A percentile compares a stretch with the other conserved stretches of the same genome.
Evolutionary conservation across 2,113 vertebrate genomes (phyloP).

Genomic region (Lepisosteus osseus): DNA sequence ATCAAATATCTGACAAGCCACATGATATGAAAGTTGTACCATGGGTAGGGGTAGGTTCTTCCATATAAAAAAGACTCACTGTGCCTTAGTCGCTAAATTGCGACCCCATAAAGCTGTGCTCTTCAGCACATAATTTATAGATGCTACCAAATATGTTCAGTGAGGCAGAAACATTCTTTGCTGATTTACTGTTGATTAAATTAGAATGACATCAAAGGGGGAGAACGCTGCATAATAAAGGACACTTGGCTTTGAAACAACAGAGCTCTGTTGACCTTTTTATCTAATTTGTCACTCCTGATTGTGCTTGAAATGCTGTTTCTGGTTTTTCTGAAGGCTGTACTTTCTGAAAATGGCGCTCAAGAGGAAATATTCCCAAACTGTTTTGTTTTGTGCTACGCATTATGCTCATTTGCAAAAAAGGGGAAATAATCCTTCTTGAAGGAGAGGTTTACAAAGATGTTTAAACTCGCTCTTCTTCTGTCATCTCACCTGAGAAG

Average conservation of each 20-base stretch:
- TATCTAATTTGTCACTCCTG: background rate
- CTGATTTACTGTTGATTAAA: constrained; percentile 39
- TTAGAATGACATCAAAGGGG: constrained; percentile 29
- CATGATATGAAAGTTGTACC: constrained; percentile 33
- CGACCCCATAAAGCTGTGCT: constrained; percentile 44
- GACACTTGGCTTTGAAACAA: background rate
- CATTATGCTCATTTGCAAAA: background rate
- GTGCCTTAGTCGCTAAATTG: background rate
- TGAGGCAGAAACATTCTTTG: constrained; percentile 43
- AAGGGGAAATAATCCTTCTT: too few species aligned
- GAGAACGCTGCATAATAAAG: constrained; percentile 17
- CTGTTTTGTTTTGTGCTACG: constrained; percentile 11
- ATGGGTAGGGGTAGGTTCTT: constrained; percentile 31
- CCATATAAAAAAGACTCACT: constrained; percentile 4
- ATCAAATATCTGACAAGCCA: background rate
- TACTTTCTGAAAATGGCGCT: background rate
- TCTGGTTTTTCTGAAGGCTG: background rate
- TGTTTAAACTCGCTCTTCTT: too few species aligned
- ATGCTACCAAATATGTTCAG: constrained; percentile 35
- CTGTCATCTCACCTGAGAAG: too few species aligned
- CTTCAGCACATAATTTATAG: constrained; percentile 33
- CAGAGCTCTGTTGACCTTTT: constrained; percentile 24
- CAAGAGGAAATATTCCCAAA: constrained; percentile 5
- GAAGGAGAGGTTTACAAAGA: too few species aligned
- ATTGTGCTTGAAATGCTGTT: background rate